Evolutionary conservation across 2,797 vertebrate species (phyloP), one percentile per base, ranked within the genome.

Genomic region (Enteromius anoplus): DNA sequence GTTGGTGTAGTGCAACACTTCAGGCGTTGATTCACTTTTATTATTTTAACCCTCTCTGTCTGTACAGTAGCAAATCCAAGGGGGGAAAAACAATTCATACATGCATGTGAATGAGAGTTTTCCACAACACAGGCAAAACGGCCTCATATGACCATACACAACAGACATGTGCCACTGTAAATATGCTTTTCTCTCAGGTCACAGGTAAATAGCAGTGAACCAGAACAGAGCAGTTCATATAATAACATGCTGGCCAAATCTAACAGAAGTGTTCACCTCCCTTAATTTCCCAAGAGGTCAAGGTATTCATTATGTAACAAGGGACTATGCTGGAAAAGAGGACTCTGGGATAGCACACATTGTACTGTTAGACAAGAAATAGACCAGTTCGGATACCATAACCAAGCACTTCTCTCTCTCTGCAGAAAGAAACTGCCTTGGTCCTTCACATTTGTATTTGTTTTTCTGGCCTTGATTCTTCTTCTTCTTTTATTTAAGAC

Each of bases 251-350:
- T 70, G 15, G n/a, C 79, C 68, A 79, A 65, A 69, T 71, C 75
- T 70, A 53, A 78, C 86, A 78, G 72, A 75, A 87, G 53, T 65
- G 4, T 68, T 88, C 88, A 90, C 88, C 89, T 87, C 68, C 37
- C 84, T 85, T 82, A 17, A 88, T 92, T 92, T 85, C 87, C 88
- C 88, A 91, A 91, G 86, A 90, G 82, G 85, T 83, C 47, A 86
- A 90, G 89, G 87, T 86, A 71, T 5, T 0, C 47, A 12, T 92
- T 91, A 89, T 64, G 80, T 86, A 91, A 94, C 64, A 3, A 58
- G 5, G 80, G 77, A 47, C 37, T 17, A 29, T 4, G 34, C 70
- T 49, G 65, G 37, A 70, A 82, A 14, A 71, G 70, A 66, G 23
- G 65, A 58, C 65, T 69, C 64, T 71, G 26, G 65, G 66, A 70